A percentile compares a stretch with the other conserved stretches of the same genome.
Evolutionary conservation across 2,797 vertebrate genomes (phyloP).

Genomic region (Pachyuromys duprasi): DNA sequence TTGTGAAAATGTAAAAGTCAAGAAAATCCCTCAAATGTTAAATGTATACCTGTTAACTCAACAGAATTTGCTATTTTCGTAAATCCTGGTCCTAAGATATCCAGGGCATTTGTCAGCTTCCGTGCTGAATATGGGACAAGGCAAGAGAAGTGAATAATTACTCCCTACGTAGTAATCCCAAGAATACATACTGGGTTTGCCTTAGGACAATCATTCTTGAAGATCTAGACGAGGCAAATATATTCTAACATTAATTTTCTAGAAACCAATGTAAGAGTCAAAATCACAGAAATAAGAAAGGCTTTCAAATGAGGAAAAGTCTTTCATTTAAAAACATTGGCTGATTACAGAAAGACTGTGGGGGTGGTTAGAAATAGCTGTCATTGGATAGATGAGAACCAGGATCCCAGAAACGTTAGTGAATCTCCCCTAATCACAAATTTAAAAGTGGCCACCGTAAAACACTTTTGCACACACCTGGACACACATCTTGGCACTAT

Average conservation of each 20-base stretch:
- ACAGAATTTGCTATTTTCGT: slow-evolving; percentile 15
- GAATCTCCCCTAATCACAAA: neutral
- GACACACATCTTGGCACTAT: neutral
- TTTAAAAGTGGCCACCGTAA: neutral
- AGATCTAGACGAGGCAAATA: neutral
- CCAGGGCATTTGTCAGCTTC: neutral
- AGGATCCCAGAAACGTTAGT: neutral
- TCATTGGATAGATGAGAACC: neutral
- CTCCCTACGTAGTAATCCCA: slow-evolving; percentile 12
- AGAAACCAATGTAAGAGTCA: neutral
- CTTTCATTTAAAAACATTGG: neutral
- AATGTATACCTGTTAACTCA: slow-evolving; percentile 55
- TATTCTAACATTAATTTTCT: slow-evolving; percentile 8
- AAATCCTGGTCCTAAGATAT: slow-evolving; percentile 19
- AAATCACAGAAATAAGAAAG: neutral
- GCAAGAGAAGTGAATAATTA: slow-evolving; percentile 30
- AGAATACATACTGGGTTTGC: neutral
- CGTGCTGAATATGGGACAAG: neutral
- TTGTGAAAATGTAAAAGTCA: slow-evolving; percentile 50
- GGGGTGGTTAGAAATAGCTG: neutral
- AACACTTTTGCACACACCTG: neutral
- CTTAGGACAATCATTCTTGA: neutral
- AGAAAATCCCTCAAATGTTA: slow-evolving; percentile 5
- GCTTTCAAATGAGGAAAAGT: neutral
- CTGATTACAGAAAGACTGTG: neutral